Evolutionary conservation across 1,140 invertebrate species (phyloP), one percentile per base, ranked within the genome.

Genomic region (Kradibia gibbosae): DNA sequence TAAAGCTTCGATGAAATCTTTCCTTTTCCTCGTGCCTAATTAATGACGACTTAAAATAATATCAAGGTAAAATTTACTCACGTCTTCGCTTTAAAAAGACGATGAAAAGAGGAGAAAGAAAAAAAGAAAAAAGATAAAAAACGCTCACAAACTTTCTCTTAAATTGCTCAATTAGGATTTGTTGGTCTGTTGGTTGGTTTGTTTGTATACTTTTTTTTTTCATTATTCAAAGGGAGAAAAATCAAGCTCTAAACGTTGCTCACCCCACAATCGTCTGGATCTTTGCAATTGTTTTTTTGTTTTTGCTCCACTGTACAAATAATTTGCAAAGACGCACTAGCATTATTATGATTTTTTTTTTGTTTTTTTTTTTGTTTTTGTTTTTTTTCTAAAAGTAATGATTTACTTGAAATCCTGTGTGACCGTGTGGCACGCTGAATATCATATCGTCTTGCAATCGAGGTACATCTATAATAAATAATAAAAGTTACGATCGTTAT

Each of bases 391-490:
- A 34, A 53, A 60, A 78, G 25, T 42, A 48, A 74, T 25, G 11
- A 71, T 60, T n/a, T 0, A 74, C 15, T 78, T 67, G 34, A 73
- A 72, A 78, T 55, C 22, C 42, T 72, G 70, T 39, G n/a, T n/a
- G 36, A 50, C 71, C 62, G 55, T 53, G 70, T 39, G 60, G 72
- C 8, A 45, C 65, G 17, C 45, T 50, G 62, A 62, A 78, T n/a
- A 53, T 82, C 57, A 55, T 73, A n/a, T 67, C 80, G 78, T 80
- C 81, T 87, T 83, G 84, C 83, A 88, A 88, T 87, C 82, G 85
- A 88, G 84, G 86, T 86, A 88, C 86, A 88, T 86, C 84, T 88
- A 88, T 86, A 87, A 88, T 88, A 88, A 88, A 88, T 88, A 88
- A 84, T 65, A 81, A 85, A 86, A 45, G 80, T 88, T 88, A 88